Evolutionary conservation across 1,140 invertebrate species (phyloP).

Genomic region (Musca domestica): DNA sequence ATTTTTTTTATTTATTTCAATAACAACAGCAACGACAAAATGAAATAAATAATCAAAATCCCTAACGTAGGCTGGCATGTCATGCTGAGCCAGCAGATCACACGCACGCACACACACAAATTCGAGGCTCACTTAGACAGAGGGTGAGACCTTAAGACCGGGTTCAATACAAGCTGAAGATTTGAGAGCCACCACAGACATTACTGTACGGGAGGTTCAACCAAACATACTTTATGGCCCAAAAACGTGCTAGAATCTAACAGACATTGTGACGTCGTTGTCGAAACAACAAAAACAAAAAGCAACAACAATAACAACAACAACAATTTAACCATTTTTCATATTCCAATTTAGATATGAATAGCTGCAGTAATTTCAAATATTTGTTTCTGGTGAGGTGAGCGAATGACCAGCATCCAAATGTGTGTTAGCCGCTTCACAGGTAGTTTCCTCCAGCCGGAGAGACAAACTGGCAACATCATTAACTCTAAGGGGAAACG

Average conservation of each 20-base stretch:
- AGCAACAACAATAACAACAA: background rate
- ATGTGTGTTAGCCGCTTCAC: background rate
- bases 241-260: background rate
- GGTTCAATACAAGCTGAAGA: too few relatives aligned
- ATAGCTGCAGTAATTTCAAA: conserved; percentile 3
- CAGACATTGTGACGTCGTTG: conserved; percentile 16
- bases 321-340: conserved; percentile 16
- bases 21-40: conserved; percentile 1
- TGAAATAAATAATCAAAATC: conserved; percentile 11
- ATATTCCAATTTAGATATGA: conserved; percentile 9
- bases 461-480: conserved; percentile 11
- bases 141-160: too few relatives aligned
- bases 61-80: conserved; percentile 16
- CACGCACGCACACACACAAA: too few relatives aligned
- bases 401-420: too few relatives aligned
- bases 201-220: background rate
- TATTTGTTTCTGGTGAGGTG: background rate
- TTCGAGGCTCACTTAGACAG: too few relatives aligned
- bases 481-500: background rate
- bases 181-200: too few relatives aligned
- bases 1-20: background rate
- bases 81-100: conserved; percentile 6
- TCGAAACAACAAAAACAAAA: background rate
- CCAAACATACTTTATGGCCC: conserved; percentile 2
- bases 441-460: background rate